These are phyloP conservation scores for Peromyscus attwateri DNA, from an alignment of 2,797 vertebrate genomes.

Conservation along the genomic window DNA sequence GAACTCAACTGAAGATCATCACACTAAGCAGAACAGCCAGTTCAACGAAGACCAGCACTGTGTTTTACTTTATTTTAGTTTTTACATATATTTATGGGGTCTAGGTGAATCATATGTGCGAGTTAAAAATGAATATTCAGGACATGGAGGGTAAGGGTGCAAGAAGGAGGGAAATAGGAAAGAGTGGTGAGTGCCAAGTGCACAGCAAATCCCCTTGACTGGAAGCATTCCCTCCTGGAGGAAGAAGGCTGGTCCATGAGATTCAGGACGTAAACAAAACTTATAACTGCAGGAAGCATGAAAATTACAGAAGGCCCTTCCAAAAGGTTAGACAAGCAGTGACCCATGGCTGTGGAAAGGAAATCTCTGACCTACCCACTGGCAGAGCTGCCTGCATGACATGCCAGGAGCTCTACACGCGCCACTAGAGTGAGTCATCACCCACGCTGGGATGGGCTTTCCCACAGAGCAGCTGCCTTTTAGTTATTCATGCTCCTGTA, in stretches of 20 bases:
- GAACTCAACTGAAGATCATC: background rate
- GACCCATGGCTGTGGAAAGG: background rate
- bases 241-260: background rate
- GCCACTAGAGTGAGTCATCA: background rate
- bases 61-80: no score
- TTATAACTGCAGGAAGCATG: background rate
- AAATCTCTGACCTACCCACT: background rate
- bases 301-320: background rate
- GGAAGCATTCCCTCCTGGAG: background rate
- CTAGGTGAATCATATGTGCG: no score
- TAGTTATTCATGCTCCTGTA: background rate
- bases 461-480: background rate
- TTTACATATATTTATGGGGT: background rate
- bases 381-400: fast-evolving
- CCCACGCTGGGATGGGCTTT: background rate
- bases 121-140: background rate
- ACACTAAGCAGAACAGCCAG: background rate
- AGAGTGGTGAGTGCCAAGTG: background rate
- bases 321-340: background rate
- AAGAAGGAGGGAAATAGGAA: background rate
- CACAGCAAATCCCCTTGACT: background rate
- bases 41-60: background rate
- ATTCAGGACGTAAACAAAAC: background rate
- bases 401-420: background rate
- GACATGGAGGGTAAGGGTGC: background rate